A percentile compares a stretch with the other conserved stretches of the same genome.
These are phyloP conservation scores for Vipera latastei DNA, from an alignment of 2,797 vertebrate genomes.

Conservation along the genomic window DNA sequence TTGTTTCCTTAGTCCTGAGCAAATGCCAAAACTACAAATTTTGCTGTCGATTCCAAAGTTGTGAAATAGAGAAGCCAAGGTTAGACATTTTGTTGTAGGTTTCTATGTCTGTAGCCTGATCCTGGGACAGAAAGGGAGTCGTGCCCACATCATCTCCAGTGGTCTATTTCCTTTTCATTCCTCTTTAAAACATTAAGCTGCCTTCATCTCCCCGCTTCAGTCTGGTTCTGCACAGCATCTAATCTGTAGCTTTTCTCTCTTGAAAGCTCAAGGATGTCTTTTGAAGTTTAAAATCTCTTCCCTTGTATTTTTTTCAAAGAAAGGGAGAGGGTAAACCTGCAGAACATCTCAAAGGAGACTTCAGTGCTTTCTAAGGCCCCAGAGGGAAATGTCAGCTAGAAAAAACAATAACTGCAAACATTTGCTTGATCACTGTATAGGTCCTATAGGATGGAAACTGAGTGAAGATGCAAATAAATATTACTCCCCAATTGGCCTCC, in stretches of 20 bases:
- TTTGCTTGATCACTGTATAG: background rate
- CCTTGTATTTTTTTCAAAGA: background rate
- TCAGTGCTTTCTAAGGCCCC: background rate
- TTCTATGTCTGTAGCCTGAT: constrained; percentile 4
- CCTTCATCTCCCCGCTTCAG: background rate
- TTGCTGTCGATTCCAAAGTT: background rate
- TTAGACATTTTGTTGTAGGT: constrained; percentile 24
- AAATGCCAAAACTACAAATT: background rate
- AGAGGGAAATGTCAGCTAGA: background rate
- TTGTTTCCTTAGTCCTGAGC: background rate
- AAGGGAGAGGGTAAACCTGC: background rate
- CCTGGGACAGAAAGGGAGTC: background rate
- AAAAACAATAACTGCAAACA: background rate
- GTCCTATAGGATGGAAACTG: background rate
- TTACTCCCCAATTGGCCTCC: background rate
- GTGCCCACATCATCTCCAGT: background rate
- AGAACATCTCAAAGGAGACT: background rate
- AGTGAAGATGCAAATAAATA: background rate
- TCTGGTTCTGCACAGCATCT: background rate
- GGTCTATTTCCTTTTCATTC: constrained; percentile 17
- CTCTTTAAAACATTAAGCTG: constrained; percentile 30
- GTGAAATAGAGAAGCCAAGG: constrained; percentile 5
- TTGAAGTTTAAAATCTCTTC: constrained; percentile 28
- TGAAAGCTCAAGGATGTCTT: constrained; percentile 7
- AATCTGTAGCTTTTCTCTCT: background rate